These are phyloP conservation scores for Bagarius yarrelli DNA, from an alignment of 2,113 vertebrate species.

Conservation along the genomic window DNA sequence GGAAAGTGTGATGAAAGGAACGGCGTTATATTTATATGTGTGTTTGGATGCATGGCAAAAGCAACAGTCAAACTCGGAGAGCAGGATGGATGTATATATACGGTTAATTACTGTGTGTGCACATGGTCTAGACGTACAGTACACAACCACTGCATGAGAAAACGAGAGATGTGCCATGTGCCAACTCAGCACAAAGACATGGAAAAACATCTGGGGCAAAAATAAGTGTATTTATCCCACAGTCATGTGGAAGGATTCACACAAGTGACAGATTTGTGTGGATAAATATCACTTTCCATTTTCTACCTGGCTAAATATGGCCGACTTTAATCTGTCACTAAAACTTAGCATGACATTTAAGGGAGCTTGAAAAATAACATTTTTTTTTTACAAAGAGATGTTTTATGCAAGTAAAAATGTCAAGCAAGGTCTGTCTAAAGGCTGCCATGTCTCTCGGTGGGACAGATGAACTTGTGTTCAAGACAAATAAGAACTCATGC, in stretches of 20 bases:
- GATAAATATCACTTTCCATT: conserved; percentile 43
- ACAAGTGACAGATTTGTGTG: conserved; percentile 51
- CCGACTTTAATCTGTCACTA: conserved; percentile 16
- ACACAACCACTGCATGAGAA: conserved; percentile 29
- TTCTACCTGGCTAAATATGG: conserved; percentile 42
- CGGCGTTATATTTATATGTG: conserved; percentile 4
- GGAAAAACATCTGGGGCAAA: conserved; percentile 31
- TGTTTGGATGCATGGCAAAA: conserved; percentile 2
- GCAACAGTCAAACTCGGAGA: background rate
- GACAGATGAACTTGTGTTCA: background rate
- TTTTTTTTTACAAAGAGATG: background rate
- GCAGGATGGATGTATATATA: conserved; percentile 24
- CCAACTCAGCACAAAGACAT: conserved; percentile 33
- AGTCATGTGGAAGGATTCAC: conserved; percentile 55
- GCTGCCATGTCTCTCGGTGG: background rate
- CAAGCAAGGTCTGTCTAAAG: background rate
- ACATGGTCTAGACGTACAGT: conserved; percentile 30
- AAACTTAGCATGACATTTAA: conserved; percentile 24
- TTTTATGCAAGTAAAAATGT: background rate
- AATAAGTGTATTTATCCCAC: conserved; percentile 48
- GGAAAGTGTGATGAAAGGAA: conserved; percentile 23
- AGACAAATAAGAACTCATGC: background rate
- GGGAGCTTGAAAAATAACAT: background rate
- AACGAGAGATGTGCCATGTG: conserved; percentile 45
- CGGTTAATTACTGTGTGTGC: conserved; percentile 12